Conservation (phyloP, 2,113 vertebrate species). For the Eptesicus fuscus region DNA sequence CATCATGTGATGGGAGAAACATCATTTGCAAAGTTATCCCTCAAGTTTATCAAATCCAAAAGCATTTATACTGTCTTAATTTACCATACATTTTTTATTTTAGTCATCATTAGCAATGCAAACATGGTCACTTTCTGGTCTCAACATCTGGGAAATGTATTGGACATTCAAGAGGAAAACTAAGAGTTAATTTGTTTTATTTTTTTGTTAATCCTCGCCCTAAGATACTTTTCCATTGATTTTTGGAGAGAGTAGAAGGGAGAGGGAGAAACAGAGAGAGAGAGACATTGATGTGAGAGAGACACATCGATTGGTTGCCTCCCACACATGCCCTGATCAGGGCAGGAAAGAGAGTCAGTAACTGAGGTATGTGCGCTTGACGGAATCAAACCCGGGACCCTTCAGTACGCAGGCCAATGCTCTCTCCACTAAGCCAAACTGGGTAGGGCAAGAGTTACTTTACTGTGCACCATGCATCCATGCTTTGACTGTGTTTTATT, state of each 20-base stretch:
- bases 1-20: not conserved
- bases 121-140: slow-evolving; percentile 36
- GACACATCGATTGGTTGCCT: no score
- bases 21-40: not conserved
- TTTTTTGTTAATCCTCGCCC: not conserved
- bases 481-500: slow-evolving; percentile 25
- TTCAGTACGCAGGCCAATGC: no score
- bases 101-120: not conserved
- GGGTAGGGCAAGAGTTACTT: not conserved
- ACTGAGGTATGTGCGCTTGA: no score
- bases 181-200: not conserved
- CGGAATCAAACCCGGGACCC: no score
- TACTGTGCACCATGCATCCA: not conserved
- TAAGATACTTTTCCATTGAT: no score
- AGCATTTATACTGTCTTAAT: not conserved
- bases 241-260: no score
- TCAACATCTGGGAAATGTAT: slow-evolving; percentile 50
- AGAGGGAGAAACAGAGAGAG: no score
- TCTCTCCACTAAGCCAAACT: no score
- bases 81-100: slow-evolving; percentile 67
- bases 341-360: no score
- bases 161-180: slow-evolving; percentile 42
- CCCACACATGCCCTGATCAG: no score
- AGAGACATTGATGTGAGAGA: no score
- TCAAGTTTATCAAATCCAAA: slow-evolving; percentile 26